A percentile compares a stretch with the other conserved stretches of the same genome.
Conservation (phyloP, 2,888 invertebrate species). For the Sepioteuthis lessoniana region DNA sequence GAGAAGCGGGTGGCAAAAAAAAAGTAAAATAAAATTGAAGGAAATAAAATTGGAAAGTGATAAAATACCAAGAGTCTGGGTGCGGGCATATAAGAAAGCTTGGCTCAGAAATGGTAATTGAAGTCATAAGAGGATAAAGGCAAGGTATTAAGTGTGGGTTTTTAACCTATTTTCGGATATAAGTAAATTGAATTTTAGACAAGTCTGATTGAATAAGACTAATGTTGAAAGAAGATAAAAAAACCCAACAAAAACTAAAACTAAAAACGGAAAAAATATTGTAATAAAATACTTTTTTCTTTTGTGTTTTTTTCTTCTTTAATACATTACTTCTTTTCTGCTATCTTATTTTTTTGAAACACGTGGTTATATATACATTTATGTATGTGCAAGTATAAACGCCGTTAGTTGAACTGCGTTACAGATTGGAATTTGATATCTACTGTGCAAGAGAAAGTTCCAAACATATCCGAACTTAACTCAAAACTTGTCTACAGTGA, state of each 20-base stretch:
- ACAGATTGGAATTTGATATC: no score
- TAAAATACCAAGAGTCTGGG: not conserved
- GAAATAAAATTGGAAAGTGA: not conserved
- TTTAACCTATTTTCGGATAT: constrained; percentile 9
- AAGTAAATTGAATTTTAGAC: constrained; percentile 21
- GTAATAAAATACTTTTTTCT: not conserved
- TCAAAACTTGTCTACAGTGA: no score
- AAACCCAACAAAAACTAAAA: not conserved
- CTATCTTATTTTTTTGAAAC: not conserved
- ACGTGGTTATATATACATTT: no score
- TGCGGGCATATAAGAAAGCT: not conserved
- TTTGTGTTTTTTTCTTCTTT: not conserved
- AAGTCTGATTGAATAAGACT: not conserved
- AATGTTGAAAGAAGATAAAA: not conserved
- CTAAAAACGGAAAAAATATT: not conserved
- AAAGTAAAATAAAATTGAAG: not conserved
- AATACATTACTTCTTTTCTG: not conserved
- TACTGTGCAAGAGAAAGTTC: no score
- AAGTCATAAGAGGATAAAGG: constrained; percentile 33
- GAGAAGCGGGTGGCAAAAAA: not conserved
- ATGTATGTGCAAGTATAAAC: no score
- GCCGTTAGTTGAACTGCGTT: no score
- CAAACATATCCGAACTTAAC: no score
- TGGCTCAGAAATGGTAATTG: not conserved
- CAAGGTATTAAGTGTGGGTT: not conserved